These are phyloP conservation scores for Colinus virginianus DNA, from an alignment of 2,113 vertebrate species.

Conservation along the genomic window DNA sequence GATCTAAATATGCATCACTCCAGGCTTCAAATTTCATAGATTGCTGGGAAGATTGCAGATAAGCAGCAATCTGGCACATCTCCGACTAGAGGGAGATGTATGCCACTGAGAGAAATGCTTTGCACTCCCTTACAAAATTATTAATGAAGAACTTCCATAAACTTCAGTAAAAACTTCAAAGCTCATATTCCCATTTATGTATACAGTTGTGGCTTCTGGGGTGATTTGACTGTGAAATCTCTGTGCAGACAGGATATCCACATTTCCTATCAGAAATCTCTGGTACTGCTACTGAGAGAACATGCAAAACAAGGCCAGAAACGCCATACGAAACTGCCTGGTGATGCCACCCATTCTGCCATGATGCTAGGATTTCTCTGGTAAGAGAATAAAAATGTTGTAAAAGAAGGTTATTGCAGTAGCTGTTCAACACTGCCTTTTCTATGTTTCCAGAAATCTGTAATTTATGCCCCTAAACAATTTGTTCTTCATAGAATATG, in stretches of 20 bases:
- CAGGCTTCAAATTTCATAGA: conserved; percentile 62
- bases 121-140: conserved; percentile 39
- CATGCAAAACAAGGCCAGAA: background rate
- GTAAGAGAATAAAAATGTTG: background rate
- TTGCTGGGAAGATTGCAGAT: conserved; percentile 41
- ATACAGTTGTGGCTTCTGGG: background rate
- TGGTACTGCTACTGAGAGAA: background rate
- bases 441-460: background rate
- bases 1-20: conserved; percentile 77
- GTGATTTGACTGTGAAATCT: background rate
- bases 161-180: background rate
- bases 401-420: background rate
- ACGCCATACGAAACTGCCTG: fast-evolving
- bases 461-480: background rate
- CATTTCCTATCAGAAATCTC: background rate
- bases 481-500: background rate
- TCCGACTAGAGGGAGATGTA: background rate
- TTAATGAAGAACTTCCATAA: conserved; percentile 41
- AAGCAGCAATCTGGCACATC: conserved; percentile 59
- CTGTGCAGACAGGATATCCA: background rate
- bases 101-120: background rate
- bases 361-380: background rate
- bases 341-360: background rate
- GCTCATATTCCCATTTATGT: background rate
- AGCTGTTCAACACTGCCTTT: background rate